Evolutionary conservation across 2,113 vertebrate species (phyloP).

Genomic region (Trachemys scripta): DNA sequence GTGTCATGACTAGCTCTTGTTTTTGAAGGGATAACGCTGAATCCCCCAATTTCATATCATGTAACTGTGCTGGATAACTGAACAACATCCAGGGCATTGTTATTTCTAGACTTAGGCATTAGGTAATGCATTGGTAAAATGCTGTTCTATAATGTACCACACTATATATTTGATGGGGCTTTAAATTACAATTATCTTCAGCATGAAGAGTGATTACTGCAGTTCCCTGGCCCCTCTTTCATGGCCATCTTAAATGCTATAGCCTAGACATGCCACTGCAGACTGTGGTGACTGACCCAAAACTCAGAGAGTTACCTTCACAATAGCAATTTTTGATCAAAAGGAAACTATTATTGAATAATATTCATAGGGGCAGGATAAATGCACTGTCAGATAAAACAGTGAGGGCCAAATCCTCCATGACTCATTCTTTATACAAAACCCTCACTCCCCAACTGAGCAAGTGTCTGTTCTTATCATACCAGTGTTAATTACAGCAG

Average conservation of each 20-base stretch:
- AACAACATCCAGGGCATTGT: not conserved
- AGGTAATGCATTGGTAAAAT: no score
- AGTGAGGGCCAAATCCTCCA: not conserved
- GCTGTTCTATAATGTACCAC: not conserved
- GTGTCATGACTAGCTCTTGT: not conserved
- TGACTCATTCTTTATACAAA: not conserved
- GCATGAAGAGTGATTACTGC: accelerated
- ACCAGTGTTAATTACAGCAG: not conserved
- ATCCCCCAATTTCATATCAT: not conserved
- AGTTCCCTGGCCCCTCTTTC: accelerated
- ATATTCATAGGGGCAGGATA: not conserved
- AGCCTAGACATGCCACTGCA: not conserved
- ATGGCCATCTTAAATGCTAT: not conserved
- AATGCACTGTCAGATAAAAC: accelerated
- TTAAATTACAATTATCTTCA: not conserved
- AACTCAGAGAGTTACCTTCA: not conserved
- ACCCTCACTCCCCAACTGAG: not conserved
- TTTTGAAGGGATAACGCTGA: not conserved
- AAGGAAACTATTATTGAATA: not conserved
- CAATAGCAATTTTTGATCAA: not conserved
- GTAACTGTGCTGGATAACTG: not conserved
- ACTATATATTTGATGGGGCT: not conserved
- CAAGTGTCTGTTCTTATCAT: not conserved
- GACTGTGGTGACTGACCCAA: accelerated
- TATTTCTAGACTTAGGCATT: not conserved